Percentiles rank a stretch among this genome's conserved stretches.
Conservation (phyloP, 1,140 invertebrate species). For the Phortica variegata region DNA sequence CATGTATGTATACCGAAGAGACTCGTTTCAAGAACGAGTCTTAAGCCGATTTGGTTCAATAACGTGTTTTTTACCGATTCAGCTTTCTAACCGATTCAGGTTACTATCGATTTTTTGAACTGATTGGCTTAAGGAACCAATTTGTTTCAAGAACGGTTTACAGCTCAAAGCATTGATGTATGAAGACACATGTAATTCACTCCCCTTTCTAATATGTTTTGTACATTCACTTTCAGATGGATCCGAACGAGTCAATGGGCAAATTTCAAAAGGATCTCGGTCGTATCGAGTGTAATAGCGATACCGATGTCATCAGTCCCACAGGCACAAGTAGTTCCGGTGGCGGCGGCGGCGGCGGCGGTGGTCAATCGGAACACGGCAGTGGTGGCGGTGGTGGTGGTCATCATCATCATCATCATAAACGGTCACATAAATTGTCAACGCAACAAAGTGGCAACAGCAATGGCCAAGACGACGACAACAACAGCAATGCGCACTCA, state of each 20-base stretch:
- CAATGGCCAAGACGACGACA: slow-evolving; percentile 62
- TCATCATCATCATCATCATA: slow-evolving; percentile 42
- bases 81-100: too few species aligned
- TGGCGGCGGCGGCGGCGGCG: slow-evolving; percentile 29
- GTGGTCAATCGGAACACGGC: neutral
- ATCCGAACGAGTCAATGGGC: slow-evolving; percentile 46
- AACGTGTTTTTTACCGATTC: too few species aligned
- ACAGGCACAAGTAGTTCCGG: slow-evolving; percentile 51
- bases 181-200: too few species aligned
- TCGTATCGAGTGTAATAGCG: slow-evolving; percentile 46
- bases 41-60: too few species aligned
- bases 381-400: slow-evolving; percentile 11
- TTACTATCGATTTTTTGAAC: too few species aligned
- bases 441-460: slow-evolving; percentile 8
- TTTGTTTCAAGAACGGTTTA: too few species aligned
- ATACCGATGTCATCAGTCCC: slow-evolving; percentile 50
- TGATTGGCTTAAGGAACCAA: too few species aligned
- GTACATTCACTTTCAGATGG: slow-evolving; percentile 55
- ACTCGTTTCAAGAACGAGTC: too few species aligned
- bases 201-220: too few species aligned
- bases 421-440: slow-evolving; percentile 17
- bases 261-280: slow-evolving; percentile 47
- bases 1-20: too few species aligned
- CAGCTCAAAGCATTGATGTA: too few species aligned
- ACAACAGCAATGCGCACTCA: slow-evolving; percentile 65